Base-by-base conservation (phyloP, 2,797 vertebrate genomes). In the Gorsachius magnificus region DNA sequence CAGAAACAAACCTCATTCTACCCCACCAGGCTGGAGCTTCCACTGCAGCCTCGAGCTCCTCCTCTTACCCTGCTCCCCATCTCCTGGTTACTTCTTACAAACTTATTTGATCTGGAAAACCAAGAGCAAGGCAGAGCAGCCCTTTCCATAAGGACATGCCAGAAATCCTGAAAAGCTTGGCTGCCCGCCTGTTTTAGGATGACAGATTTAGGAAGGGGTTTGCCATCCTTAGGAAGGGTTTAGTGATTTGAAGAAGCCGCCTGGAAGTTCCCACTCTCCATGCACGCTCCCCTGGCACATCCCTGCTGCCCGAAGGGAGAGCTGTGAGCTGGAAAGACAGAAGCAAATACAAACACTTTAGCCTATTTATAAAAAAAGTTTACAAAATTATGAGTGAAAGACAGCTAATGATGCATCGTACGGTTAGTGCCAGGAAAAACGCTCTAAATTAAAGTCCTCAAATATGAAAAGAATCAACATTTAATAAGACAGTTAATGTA, bases 401-500 rank as follows among this genome's bases (percentile, higher is more conserved):
- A 97, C 95, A 97, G 90, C 71, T 96, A 94, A 97, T 96, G 96
- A 96, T 93, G 93, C 95, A 95, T 96, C 28, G 0, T 94, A 54
- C 2, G 33, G 83, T 80, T 90, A 82, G 82, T 89, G 89, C 92
- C 96, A 96, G 75, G 74, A 89, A 95, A 95, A 94, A 95, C 2
- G 51, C 54, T 87, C 87, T 53, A 94, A 94, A 95, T 97, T 94
- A 19, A 93, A 96, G 89, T 90, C 92, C 94, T 96, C 95, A 92
- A 89, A 96, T 93, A 95, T 86, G 95, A 97, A 96, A 93, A 86
- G 92, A 96, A 98, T 95, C 95, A 96, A 96, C 95, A 93, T 96
- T 96, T 95, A 97, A 96, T 96, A 97, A 94, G 96, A 97, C 94
- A 95, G 95, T 96, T 96, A 96, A 95, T 96, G 61, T 91, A 97